Base-by-base conservation (phyloP, 2,113 vertebrate species). In the Clarias batrachus region DNA sequence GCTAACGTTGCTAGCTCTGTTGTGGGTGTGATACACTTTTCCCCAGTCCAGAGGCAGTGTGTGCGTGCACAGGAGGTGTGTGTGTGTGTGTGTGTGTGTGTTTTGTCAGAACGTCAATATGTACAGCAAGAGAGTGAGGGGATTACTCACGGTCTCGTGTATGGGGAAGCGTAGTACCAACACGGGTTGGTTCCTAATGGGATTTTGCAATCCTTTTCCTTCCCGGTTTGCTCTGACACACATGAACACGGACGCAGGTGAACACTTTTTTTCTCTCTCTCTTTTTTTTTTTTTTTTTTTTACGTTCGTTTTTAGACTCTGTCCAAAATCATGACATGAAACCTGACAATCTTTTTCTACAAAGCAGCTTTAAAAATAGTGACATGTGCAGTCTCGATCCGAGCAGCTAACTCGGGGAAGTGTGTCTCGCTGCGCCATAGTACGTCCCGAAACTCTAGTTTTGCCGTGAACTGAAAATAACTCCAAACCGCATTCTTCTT, bases 61-160 rank as follows among this genome's bases (percentile, higher is more conserved):
- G 83, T 71, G 78, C 82, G 65, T 73, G 85, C 87, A 87, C 87
- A 54, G 30, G 90, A 80, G 30, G 77, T 82, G 83, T 59, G 90
- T 73, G 91, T 90, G 92, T 92, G 92, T 92, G 77, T 82, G 83
- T 59, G 90, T 73, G 91, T 90, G 92, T 92, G 92, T 92, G 92
- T 91, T 76, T 25, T 89, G 88, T 87, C 57, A 59, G 85, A 66
- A 81, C 30, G 89, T 89, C 79, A 82, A 87, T 81, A 85, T 17
- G 85, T 88, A 85, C 87, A 82, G 83, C 57, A 11, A 85, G 86
- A 85, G 84, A 78, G 70, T 90, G 93, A 95, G 92, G 92, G 93
- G 94, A 95, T 95, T 95, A 94, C 93, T 94, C 88, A 66, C 86
- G 91, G 93, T 89, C 90, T 93, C 9, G 91, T 93, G 91, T 91